These are phyloP conservation scores for Eumaeus atala DNA, from an alignment of 1,140 invertebrate species.

Conservation along the genomic window DNA sequence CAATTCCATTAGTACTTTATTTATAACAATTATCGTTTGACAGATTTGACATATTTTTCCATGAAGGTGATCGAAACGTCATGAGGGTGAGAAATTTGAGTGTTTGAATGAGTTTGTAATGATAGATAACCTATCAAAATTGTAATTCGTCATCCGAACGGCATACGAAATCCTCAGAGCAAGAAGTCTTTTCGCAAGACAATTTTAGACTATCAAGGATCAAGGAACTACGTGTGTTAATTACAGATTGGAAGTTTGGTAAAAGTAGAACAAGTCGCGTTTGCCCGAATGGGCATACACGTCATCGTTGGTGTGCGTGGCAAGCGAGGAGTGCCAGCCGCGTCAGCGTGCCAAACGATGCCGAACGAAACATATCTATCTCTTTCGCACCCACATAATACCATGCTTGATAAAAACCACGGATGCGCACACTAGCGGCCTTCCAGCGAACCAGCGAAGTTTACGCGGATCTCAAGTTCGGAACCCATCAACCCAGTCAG, in stretches of 20 bases:
- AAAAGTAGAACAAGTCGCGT: slow-evolving; percentile 48
- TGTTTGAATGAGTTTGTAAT: too few species aligned
- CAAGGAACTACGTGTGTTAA: too few species aligned
- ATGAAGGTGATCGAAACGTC: too few species aligned
- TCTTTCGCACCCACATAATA: slow-evolving; percentile 22
- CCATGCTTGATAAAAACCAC: slow-evolving; percentile 17
- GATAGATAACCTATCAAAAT: too few species aligned
- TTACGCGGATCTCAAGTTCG: slow-evolving; percentile 50
- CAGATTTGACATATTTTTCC: too few species aligned
- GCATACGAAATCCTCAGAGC: too few species aligned
- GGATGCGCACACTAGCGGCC: slow-evolving; percentile 26
- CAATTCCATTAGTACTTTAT: too few species aligned
- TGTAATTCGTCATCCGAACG: too few species aligned
- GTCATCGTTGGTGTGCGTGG: slow-evolving; percentile 63
- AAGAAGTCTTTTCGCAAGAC: too few species aligned
- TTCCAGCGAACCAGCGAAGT: slow-evolving; percentile 57
- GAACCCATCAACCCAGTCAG: slow-evolving; percentile 22
- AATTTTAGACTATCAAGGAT: too few species aligned
- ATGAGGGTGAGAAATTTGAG: too few species aligned
- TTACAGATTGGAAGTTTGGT: slow-evolving; percentile 20
- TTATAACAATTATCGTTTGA: too few species aligned
- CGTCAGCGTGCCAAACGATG: slow-evolving; percentile 32
- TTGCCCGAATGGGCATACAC: slow-evolving; percentile 40
- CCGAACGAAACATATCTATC: slow-evolving; percentile 30
- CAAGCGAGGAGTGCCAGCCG: slow-evolving; percentile 38